A percentile compares a stretch with the other conserved stretches of the same genome.
Conservation (phyloP, 2,797 vertebrate species). For the Arrhamphus sclerolepis region DNA sequence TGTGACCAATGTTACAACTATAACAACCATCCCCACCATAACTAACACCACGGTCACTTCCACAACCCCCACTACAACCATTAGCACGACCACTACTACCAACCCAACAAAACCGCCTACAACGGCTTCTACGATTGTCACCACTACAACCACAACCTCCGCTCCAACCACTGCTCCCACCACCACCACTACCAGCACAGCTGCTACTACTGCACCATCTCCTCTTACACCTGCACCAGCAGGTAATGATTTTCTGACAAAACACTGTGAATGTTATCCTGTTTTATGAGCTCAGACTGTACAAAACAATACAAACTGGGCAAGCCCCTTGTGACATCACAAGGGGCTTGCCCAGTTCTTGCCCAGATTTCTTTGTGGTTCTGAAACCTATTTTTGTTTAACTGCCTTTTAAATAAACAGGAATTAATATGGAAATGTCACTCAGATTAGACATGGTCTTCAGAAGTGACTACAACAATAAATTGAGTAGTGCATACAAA, state of each 20-base stretch:
- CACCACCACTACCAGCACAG: neutral
- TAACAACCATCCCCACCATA: too few relatives aligned
- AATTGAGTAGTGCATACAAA: constrained; percentile 9
- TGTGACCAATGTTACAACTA: too few relatives aligned
- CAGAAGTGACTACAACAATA: constrained; percentile 1
- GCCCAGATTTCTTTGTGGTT: too few relatives aligned
- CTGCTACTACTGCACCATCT: neutral
- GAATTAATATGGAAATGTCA: constrained; percentile 37
- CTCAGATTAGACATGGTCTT: constrained; percentile 38
- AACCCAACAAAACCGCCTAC: too few relatives aligned
- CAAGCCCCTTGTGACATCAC: neutral
- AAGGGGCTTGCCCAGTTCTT: too few relatives aligned
- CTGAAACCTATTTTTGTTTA: too few relatives aligned
- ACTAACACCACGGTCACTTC: neutral
- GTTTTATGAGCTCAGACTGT: too few relatives aligned
- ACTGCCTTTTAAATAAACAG: constrained; percentile 43
- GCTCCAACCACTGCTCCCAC: neutral
- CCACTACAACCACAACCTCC: too few relatives aligned
- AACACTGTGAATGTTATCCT: neutral
- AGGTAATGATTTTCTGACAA: neutral
- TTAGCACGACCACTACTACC: neutral
- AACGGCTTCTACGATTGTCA: neutral
- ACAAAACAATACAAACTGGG: too few relatives aligned
- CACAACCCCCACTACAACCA: neutral
- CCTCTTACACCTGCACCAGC: neutral